Evolutionary conservation across 2,888 invertebrate species (phyloP), one percentile per base, ranked within the genome.

Genomic region (Coenonympha glycerion): DNA sequence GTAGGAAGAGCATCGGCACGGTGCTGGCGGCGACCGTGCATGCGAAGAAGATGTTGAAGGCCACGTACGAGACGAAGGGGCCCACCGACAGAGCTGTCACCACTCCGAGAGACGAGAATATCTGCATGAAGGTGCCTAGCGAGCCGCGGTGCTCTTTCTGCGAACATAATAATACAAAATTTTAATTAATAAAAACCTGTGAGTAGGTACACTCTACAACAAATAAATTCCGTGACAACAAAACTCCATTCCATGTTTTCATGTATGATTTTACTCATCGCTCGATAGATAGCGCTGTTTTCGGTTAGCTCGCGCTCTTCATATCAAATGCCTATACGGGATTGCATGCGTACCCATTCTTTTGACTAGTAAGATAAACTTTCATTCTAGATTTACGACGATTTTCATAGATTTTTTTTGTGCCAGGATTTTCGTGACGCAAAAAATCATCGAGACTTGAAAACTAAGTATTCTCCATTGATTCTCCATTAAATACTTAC

Each of bases 61-160:
- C 53, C 0, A 60, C 18, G 53, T 82, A 83, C 0, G 76, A 66
- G 3, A 69, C 52, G 55, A 76, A 81, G 0, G 83, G 82, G 0
- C 83, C 83, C n/a, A 79, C 58, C 0, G 73, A 68, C n/a, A 82
- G 47, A 64, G 73, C 76, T 5, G 61, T 63, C 3, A 81, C 70
- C 0, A 76, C 61, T 2, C 83, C 82, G 0, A 76, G 49, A 0
- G 78, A 77, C 8, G 73, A 71, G 51, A 76, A 66, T 6, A 82
- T 70, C 41, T 83, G 83, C 0, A 82, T 63, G 0, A 82, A 67
- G 0, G 77, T 71, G 1, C 83, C 80, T 0, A 82, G 55, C 1
- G 75, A 63, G 2, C 82, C 83, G 0, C 83, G 72, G 21, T 80
- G 65, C 40, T 79, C 76, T 68, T 76, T 81, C 82, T 82, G 54